Evolutionary conservation across 2,888 invertebrate genomes (phyloP), one percentile per base, ranked within the genome.

Genomic region (Agriopis aurantiaria): DNA sequence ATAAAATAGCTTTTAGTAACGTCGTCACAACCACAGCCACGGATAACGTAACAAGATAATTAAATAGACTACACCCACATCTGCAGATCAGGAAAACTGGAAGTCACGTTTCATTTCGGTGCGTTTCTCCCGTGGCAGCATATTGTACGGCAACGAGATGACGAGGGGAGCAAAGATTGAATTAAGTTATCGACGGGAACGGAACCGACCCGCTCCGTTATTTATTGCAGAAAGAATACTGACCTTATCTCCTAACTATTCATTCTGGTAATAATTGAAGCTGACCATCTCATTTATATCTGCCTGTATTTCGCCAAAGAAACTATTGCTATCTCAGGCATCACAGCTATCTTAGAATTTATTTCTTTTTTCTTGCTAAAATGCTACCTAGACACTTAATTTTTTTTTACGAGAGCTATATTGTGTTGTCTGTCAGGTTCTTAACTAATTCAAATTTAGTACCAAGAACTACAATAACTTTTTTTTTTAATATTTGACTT

Each of bases 101-200:
- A 53, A 88, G 83, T 83, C 85, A 75, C 79, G 80, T 85, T 83
- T 86, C 84, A 88, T 90, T 87, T 88, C 77, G 77, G 78, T 79
- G 80, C 84, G 82, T 84, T 89, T 85, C 84, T 82, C 84, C 80
- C 80, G 78, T 49, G 78, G 76, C 76, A 86, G 82, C 89, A 86
- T 89, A 90, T 88, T 88, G 87, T 84, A 72, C 73, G 73, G 73
- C 74, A 74, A 71, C 73, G 79, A 81, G 82, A 87, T 88, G 90
- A 91, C 85, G 88, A 88, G 90, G 92, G 92, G 90, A 87, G 85
- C 82, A 78, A 84, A 88, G 88, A 92, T 92, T 89, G 91, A 92
- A 92, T 92, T 92, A 92, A 90, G 86, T 89, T 90, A 91, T 92
- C 88, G 87, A 85, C 84, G 85, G 80, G 84, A 83, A 82, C 82